Evolutionary conservation across 2,113 vertebrate species (phyloP), one percentile per base, ranked within the genome.

Genomic region (Ophthalmolycus amberensis): DNA sequence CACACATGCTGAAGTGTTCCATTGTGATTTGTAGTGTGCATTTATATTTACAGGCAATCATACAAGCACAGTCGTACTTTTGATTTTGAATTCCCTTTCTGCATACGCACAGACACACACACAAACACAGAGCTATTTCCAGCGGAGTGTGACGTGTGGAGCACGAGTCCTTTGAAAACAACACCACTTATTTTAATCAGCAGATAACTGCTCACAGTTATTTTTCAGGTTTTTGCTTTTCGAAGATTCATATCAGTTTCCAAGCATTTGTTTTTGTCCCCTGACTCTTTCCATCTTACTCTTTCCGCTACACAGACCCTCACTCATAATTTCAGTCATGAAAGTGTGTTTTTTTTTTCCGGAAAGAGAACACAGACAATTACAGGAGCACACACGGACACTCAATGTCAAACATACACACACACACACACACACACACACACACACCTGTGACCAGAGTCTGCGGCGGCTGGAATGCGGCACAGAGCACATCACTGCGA

Each of bases 391-490:
- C 58, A 65, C 11, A 46, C 15, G 12, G 12, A 46, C 14, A 46
- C 44, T 63, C 15, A 16, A 9, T 40, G 42, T 34, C 34, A 79
- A 14, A 66, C 12, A 3, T 38, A 65, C 29, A 82, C 25, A 68
- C 58, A 77, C 74, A 56, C 22, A 71, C 42, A 34, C 14, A 52
- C 10, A 27, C 1, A 59, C 34, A 77, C 38, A 82, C 25, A 77
- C 65, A 84, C 88, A 66, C 59, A 92, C 93, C 96, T 94, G 95
- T 94, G 48, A 90, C 93, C 15, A 96, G 93, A 71, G 92, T 93
- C 46, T 92, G 85, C 1, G 95, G 95, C 44, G 96, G 94, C 27
- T 88, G 92, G 89, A 96, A 96, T 0, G 91, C 94, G 6, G 94
- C 96, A 50, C 88, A 89, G 68, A 95, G 83, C 80, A 96, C 52